Evolutionary conservation across 1,140 invertebrate species (phyloP).

Genomic region (Helicoverpa armigera): DNA sequence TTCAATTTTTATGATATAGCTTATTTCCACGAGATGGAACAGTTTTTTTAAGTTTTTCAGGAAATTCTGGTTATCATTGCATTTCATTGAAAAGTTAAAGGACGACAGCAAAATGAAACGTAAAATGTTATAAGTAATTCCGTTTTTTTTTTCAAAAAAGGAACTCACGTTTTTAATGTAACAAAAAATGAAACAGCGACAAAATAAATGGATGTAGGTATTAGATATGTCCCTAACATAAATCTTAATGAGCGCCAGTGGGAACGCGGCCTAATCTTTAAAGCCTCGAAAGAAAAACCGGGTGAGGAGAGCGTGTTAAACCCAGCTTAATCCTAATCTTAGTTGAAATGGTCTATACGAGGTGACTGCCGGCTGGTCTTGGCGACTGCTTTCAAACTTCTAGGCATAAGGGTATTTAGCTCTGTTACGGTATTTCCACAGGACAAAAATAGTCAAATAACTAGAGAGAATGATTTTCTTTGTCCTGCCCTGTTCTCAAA

Average conservation of each 20-base stretch:
- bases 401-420: not conserved
- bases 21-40: too few species aligned
- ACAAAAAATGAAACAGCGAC: conserved; percentile 21
- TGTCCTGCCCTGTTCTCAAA: too few species aligned
- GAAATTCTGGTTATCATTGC: too few species aligned
- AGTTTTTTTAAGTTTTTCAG: too few species aligned
- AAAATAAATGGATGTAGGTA: conserved; percentile 20
- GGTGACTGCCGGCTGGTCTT: not conserved
- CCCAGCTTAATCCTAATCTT: conserved; percentile 45
- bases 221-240: conserved; percentile 21
- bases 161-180: not conserved
- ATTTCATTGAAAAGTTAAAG: too few species aligned
- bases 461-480: too few species aligned
- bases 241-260: conserved; percentile 40
- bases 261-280: conserved; percentile 40
- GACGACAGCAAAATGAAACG: too few species aligned
- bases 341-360: conserved; percentile 48
- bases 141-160: too few species aligned
- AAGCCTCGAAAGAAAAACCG: conserved; percentile 50
- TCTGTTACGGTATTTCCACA: too few species aligned
- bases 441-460: too few species aligned
- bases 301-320: conserved; percentile 35
- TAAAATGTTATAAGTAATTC: too few species aligned
- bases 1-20: too few species aligned
- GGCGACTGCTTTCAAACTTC: not conserved